These are phyloP conservation scores for Erithacus rubecula DNA, from an alignment of 2,797 vertebrate species.

Conservation along the genomic window DNA sequence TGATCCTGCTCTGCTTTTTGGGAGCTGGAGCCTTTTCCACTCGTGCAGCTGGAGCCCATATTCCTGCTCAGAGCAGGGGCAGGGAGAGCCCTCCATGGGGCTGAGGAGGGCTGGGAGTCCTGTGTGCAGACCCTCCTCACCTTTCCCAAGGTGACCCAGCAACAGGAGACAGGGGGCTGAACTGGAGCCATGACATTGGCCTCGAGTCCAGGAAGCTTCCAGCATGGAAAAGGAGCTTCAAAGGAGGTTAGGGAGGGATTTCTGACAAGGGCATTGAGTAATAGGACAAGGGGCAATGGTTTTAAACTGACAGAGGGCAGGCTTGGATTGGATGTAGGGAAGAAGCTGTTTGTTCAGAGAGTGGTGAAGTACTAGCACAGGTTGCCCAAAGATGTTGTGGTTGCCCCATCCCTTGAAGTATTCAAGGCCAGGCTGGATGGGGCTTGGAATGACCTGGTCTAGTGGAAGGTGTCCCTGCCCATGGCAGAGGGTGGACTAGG, in stretches of 20 bases:
- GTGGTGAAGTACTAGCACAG: background rate
- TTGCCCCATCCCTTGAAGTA: background rate
- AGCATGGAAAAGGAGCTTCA: background rate
- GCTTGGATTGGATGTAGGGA: background rate
- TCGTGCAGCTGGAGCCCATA: background rate
- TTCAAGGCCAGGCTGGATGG: background rate
- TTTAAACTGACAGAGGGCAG: background rate
- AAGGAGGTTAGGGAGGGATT: background rate
- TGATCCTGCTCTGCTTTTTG: conserved; percentile 1
- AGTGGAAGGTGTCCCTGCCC: background rate
- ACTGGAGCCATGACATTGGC: accelerated
- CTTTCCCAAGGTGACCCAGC: background rate
- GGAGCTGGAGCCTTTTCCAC: conserved; percentile 15
- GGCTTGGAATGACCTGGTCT: background rate
- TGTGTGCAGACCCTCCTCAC: background rate
- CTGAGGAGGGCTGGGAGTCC: background rate
- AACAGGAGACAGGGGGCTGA: accelerated
- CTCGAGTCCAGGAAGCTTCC: background rate
- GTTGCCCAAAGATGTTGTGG: background rate
- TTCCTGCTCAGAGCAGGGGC: background rate
- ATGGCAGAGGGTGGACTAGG: background rate
- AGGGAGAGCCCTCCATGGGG: accelerated
- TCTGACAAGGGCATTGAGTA: background rate
- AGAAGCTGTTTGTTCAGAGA: background rate
- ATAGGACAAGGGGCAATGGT: background rate